Evolutionary conservation across 2,888 invertebrate genomes (phyloP).

Genomic region (Pteria penguin): DNA sequence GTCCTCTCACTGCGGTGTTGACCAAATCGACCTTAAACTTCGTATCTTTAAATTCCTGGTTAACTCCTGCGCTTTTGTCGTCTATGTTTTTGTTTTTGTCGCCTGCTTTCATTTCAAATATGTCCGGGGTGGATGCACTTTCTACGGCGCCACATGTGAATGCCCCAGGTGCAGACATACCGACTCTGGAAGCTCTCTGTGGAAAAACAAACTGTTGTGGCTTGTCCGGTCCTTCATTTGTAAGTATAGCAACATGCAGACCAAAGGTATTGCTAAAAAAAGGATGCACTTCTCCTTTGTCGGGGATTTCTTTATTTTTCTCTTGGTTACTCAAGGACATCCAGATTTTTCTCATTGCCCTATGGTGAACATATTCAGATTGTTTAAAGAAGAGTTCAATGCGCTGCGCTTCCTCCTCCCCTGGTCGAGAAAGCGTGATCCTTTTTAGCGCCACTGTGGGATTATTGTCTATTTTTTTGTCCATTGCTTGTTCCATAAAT

Average conservation of each 20-base stretch:
- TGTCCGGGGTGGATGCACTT: constrained; percentile 48
- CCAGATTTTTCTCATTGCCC: constrained; percentile 50
- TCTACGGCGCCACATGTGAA: constrained; percentile 52
- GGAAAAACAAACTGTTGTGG: constrained; percentile 49
- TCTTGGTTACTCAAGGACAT: constrained; percentile 28
- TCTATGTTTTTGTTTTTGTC: neutral
- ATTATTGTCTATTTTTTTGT: constrained; percentile 47
- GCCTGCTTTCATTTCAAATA: neutral
- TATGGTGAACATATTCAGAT: constrained; percentile 45
- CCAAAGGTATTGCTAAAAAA: constrained; percentile 51
- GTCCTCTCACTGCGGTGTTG: constrained; percentile 46
- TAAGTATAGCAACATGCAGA: constrained; percentile 49
- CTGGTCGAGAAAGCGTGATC: constrained; percentile 40
- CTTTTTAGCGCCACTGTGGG: constrained; percentile 45
- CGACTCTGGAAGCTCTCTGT: constrained; percentile 37
- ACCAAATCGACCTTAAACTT: constrained; percentile 36
- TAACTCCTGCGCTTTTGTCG: neutral
- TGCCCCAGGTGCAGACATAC: constrained; percentile 44
- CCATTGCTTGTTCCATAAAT: constrained; percentile 28
- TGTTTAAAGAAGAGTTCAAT: constrained; percentile 38
- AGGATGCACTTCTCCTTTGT: constrained; percentile 43
- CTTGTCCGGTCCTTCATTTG: constrained; percentile 48
- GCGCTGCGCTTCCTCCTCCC: constrained; percentile 42
- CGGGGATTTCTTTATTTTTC: constrained; percentile 31
- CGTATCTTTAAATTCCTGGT: neutral